Conservation (phyloP, 2,113 vertebrate species). For the Platysteira castanea region DNA sequence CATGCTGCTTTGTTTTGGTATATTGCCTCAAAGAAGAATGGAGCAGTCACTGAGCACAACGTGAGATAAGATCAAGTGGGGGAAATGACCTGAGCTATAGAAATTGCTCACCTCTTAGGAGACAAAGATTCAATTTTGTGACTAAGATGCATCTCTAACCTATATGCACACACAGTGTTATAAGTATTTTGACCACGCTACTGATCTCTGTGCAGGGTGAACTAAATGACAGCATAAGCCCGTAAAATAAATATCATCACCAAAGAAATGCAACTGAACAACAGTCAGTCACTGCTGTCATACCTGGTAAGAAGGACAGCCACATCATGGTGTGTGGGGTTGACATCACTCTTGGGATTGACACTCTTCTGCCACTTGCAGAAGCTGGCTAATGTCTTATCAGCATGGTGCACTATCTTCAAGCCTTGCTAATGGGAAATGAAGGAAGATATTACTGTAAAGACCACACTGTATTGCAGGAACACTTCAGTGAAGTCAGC, state of each 20-base stretch:
- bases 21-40: background rate
- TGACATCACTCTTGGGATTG: constrained; percentile 92
- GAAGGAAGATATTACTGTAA: background rate
- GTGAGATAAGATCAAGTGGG: background rate
- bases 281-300: background rate
- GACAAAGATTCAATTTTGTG: background rate
- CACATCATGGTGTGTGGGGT: constrained; percentile 92
- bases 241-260: background rate
- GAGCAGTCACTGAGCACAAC: background rate
- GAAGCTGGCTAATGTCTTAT: constrained; percentile 92
- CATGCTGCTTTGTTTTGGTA: background rate
- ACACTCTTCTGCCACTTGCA: constrained; percentile 98
- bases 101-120: background rate
- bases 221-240: background rate
- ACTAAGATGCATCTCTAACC: background rate
- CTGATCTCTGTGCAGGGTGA: background rate
- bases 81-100: background rate
- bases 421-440: constrained; percentile 77
- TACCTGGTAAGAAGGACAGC: constrained; percentile 93
- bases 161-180: background rate
- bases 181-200: background rate
- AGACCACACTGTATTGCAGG: background rate
- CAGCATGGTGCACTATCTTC: constrained; percentile 94
- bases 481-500: background rate
- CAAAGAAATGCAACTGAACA: background rate